Evolutionary conservation across 2,113 vertebrate species (phyloP).

Genomic region (Erpornis zantholeuca): DNA sequence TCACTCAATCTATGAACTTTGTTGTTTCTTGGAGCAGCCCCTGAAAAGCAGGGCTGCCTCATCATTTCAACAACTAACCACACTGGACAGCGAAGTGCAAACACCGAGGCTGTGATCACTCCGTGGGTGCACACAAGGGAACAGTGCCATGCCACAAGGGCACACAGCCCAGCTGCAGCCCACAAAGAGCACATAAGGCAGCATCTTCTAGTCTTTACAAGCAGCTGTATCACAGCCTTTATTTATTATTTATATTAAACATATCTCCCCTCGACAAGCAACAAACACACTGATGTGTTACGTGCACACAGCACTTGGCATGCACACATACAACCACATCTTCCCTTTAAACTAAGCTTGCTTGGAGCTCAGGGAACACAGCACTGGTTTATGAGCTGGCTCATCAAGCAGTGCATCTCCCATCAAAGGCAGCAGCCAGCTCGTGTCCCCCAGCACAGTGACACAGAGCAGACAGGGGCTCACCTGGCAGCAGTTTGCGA

Average conservation of each 20-base stretch:
- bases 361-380: not conserved
- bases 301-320: not conserved
- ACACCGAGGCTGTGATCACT: not conserved
- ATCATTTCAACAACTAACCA: too few relatives aligned
- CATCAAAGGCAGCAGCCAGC: not conserved
- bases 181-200: not conserved
- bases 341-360: not conserved
- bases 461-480: not conserved
- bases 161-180: not conserved
- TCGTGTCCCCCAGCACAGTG: not conserved
- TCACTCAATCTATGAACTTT: too few relatives aligned
- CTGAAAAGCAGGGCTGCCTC: too few relatives aligned
- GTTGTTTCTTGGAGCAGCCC: too few relatives aligned
- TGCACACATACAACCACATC: not conserved
- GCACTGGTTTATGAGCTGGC: not conserved
- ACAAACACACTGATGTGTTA: not conserved
- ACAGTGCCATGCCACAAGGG: not conserved
- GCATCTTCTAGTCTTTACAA: not conserved
- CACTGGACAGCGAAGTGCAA: not conserved
- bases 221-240: not conserved
- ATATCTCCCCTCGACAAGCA: not conserved
- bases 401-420: not conserved
- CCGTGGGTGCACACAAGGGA: not conserved
- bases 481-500: slow-evolving; percentile 92
- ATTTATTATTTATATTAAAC: not conserved